A percentile compares a stretch with the other conserved stretches of the same genome.
Evolutionary conservation across 30 jellyfish, hydroid and myxozoan species (phyloP).

Genomic region (Sanderia malayensis): DNA sequence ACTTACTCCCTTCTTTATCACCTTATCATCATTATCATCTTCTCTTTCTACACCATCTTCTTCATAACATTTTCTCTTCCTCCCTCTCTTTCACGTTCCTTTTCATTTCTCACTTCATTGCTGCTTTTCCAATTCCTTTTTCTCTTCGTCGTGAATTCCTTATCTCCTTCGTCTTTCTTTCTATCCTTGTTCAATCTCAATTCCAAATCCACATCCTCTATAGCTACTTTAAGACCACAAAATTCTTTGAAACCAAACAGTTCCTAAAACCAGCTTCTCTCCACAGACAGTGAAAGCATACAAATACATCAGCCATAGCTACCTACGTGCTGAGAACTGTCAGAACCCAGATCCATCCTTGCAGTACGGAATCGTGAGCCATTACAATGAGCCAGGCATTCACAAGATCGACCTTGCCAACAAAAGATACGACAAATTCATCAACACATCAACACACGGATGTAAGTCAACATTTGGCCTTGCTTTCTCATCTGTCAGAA

Average conservation of each 20-base stretch:
- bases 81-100: not conserved
- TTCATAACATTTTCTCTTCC: not conserved
- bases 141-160: not conserved
- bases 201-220: not conserved
- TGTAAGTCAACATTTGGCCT: constrained; percentile 16
- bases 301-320: constrained; percentile 13
- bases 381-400: constrained; percentile 34
- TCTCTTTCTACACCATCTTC: not conserved
- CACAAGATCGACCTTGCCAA: constrained; percentile 14
- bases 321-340: constrained; percentile 21
- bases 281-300: constrained; percentile 10
- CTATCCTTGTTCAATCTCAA: not conserved
- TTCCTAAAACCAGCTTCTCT: no score
- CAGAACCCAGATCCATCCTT: constrained; percentile 1
- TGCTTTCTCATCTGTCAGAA: constrained; percentile 7
- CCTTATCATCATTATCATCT: not conserved
- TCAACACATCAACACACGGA: constrained; percentile 20
- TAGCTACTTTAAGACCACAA: no score
- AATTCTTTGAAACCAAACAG: no score
- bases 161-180: not conserved
- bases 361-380: constrained; percentile 15
- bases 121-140: not conserved
- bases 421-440: constrained; percentile 12
- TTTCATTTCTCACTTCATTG: not conserved
- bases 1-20: not conserved